Conservation (phyloP, 2,113 vertebrate species). For the Anhinga anhinga region DNA sequence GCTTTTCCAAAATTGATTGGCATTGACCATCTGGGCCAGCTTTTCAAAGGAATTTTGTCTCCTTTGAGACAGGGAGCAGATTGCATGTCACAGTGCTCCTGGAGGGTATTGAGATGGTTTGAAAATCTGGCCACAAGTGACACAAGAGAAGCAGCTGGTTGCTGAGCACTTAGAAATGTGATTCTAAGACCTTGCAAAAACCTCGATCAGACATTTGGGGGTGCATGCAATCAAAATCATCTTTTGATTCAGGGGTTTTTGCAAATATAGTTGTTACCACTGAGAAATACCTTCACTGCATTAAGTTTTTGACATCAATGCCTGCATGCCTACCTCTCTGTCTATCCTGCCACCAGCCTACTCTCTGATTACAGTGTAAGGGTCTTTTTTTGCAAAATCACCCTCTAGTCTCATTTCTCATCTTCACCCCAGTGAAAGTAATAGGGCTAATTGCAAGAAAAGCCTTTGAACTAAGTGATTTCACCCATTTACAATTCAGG, state of each 20-base stretch:
- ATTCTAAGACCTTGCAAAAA: background rate
- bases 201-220: background rate
- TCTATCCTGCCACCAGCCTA: background rate
- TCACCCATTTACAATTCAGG: background rate
- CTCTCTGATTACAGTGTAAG: background rate
- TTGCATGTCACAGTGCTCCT: constrained; percentile 28
- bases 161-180: background rate
- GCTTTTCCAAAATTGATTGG: background rate
- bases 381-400: background rate
- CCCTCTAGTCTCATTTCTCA: background rate
- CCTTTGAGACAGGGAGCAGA: constrained; percentile 31
- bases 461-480: background rate
- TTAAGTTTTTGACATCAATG: background rate
- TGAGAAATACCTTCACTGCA: background rate
- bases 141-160: constrained; percentile 28
- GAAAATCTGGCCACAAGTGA: constrained; percentile 18
- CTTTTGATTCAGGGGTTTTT: background rate
- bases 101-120: background rate
- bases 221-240: background rate
- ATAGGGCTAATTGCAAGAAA: background rate
- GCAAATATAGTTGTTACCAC: background rate
- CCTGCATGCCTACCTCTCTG: background rate
- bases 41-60: background rate
- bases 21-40: background rate
- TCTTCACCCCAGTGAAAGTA: background rate